phyloP scores from a whole-genome alignment of 2,888 invertebrate genomes.

The Protula sp. region DNA sequence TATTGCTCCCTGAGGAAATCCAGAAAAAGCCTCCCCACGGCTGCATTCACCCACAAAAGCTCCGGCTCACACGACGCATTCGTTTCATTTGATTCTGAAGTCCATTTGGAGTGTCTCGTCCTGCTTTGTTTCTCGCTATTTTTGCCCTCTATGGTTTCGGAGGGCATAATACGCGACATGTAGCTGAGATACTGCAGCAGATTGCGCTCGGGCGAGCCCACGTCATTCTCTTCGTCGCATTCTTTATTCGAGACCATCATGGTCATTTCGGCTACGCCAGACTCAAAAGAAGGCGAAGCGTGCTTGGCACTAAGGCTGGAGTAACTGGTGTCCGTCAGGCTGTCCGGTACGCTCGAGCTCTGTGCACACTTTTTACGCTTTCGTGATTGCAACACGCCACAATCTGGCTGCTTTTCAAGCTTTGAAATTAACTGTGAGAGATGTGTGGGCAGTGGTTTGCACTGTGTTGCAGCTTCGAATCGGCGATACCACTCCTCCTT shows the following conservation, averaged over 20 bases:
- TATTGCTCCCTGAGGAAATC: constrained; percentile 72
- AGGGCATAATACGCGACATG: constrained; percentile 45
- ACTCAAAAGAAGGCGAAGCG: neutral
- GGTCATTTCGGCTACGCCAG: neutral
- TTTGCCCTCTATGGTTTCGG: constrained; percentile 62
- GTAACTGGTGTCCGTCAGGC: neutral
- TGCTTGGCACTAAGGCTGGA: too few relatives aligned
- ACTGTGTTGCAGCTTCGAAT: constrained; percentile 16
- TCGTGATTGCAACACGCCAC: too few relatives aligned
- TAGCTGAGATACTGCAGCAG: constrained; percentile 34
- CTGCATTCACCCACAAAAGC: constrained; percentile 62
- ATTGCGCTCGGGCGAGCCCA: too few relatives aligned
- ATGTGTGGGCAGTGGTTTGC: neutral
- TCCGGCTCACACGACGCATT: constrained; percentile 5
- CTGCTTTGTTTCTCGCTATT: constrained; percentile 59
- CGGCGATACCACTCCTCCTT: constrained; percentile 80
- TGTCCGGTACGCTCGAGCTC: neutral
- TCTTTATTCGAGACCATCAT: neutral
- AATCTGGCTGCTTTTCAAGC: too few relatives aligned
- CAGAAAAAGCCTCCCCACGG: constrained; percentile 72
- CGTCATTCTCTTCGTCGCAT: neutral
- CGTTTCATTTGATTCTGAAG: neutral
- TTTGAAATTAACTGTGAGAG: neutral
- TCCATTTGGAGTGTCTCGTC: neutral
- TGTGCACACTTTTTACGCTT: too few relatives aligned